A percentile compares a stretch with the other conserved stretches of the same genome.
Conservation (phyloP, 2,888 invertebrate genomes). For the Stratiomys singularior region DNA sequence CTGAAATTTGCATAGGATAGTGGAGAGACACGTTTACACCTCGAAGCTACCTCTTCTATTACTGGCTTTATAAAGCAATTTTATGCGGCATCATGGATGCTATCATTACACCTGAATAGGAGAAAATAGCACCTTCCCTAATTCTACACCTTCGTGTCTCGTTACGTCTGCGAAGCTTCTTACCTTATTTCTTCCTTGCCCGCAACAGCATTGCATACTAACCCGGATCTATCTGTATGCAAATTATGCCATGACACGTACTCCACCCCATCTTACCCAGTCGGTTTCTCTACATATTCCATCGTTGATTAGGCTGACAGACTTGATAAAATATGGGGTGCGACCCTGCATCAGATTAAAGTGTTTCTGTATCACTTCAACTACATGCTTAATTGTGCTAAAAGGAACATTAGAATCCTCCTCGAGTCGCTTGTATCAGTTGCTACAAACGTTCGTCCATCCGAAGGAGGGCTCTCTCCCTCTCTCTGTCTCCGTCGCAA, state of each 20-base stretch:
- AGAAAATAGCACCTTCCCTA: slow-evolving; percentile 14
- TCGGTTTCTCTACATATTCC: not conserved
- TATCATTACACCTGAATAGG: slow-evolving; percentile 14
- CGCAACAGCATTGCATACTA: not conserved
- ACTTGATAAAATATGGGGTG: slow-evolving; percentile 26
- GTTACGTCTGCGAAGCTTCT: not conserved
- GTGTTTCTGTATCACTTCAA: slow-evolving; percentile 10
- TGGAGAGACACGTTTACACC: not conserved
- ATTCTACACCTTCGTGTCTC: not conserved
- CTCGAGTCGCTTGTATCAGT: not conserved
- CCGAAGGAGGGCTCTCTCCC: too few species aligned
- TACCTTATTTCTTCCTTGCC: not conserved
- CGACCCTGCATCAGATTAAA: slow-evolving; percentile 30
- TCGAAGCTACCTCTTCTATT: not conserved
- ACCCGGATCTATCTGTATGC: slow-evolving; percentile 16
- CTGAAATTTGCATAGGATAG: not conserved
- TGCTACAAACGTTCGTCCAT: not conserved
- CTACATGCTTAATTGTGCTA: slow-evolving; percentile 33
- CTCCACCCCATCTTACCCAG: not conserved
- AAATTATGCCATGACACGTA: slow-evolving; percentile 35
- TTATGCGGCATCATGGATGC: slow-evolving; percentile 3
- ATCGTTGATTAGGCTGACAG: not conserved
- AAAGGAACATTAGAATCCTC: slow-evolving; percentile 10
- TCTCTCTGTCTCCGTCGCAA: too few species aligned
- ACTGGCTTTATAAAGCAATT: slow-evolving; percentile 17